Evolutionary conservation across 2,113 vertebrate species (phyloP), one percentile per base, ranked within the genome.

Genomic region (Andinoacara biseriatus): DNA sequence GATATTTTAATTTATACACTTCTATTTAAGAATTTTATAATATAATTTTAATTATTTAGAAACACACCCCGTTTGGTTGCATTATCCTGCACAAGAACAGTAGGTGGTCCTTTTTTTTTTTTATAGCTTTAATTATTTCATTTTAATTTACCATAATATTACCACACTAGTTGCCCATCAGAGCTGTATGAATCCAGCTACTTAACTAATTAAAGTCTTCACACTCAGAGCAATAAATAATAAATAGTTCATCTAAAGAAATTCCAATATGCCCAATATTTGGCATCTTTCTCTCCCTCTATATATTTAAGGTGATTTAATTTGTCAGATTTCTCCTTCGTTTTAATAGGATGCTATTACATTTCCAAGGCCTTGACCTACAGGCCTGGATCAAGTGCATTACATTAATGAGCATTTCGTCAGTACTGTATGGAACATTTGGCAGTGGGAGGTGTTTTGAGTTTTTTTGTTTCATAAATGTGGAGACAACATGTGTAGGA

Each of bases 331-430:
- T 24, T 91, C 89, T 90, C 80, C 84, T 81, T 91, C 77, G 29
- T 82, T 63, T 88, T 88, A 90, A 92, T 86, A 78, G 82, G 87
- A 90, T 90, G 87, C 80, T 85, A 88, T 81, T 85, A 90, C 89
- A 89, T 93, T 92, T 88, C 89, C 63, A 49, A 89, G 83, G 91
- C 81, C 86, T 90, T 89, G 87, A 89, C 86, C 86, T 93, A 91
- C 87, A 87, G 77, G 75, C 82, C 83, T 83, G 85, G 84, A 93
- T 93, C 89, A 93, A 90, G 90, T 90, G 90, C 90, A 94, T 93
- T 92, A 92, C 89, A 92, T 93, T 93, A 94, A 93, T 93, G 89
- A 91, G 92, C 83, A 88, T 89, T 91, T 87, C 69, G 89, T 92
- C 92, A 91, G 88, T 87, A 82, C 89, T 86, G 58, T 85, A 87